Conservation (phyloP, 1,140 invertebrate species). For the Harpegnathos saltator region DNA sequence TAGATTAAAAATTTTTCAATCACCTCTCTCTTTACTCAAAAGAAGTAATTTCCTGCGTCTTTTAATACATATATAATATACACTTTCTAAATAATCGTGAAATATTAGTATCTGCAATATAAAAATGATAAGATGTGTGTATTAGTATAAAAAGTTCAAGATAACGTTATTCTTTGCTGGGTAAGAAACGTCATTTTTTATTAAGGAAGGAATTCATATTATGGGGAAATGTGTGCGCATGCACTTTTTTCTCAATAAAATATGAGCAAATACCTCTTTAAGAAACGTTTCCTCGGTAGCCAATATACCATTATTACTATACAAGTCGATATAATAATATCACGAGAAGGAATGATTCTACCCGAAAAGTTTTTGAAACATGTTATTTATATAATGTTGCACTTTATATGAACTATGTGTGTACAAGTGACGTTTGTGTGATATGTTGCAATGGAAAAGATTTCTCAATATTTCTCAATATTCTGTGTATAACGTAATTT, state of each 20-base stretch:
- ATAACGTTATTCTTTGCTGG: neutral
- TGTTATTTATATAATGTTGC: slow-evolving; percentile 7
- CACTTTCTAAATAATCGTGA: neutral
- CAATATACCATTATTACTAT: slow-evolving; percentile 76
- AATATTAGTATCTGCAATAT: neutral
- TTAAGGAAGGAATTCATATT: neutral
- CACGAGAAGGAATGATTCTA: neutral
- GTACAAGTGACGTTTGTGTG: neutral
- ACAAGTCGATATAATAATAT: slow-evolving; percentile 13
- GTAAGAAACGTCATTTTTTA: neutral
- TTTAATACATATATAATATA: neutral
- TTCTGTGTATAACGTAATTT: neutral
- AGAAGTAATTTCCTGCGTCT: neutral
- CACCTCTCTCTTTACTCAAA: neutral
- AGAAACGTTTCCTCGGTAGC: slow-evolving; percentile 77
- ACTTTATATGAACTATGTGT: neutral
- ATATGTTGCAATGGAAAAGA: neutral
- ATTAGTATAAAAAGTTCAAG: neutral
- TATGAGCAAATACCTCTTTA: slow-evolving; percentile 77
- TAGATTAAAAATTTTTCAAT: neutral
- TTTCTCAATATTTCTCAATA: neutral
- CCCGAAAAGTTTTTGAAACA: neutral
- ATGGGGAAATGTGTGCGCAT: neutral
- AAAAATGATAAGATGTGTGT: neutral
- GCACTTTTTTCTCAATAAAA: slow-evolving; percentile 11